Evolutionary conservation across 1,140 invertebrate species (phyloP), one percentile per base, ranked within the genome.

Genomic region (Eumeta japonica): DNA sequence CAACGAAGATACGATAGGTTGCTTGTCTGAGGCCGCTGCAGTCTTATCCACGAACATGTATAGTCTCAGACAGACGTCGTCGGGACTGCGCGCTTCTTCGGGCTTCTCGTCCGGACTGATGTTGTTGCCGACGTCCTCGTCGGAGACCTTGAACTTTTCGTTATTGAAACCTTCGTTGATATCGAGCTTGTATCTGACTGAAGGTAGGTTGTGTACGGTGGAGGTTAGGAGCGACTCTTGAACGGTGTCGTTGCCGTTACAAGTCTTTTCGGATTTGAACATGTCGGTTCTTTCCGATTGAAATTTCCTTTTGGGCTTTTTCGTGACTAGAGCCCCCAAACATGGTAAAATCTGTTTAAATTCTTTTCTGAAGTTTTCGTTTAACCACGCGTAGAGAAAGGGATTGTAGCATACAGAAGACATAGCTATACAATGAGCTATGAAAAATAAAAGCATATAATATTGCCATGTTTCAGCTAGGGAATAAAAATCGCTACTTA

Each of bases 331-430:
- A 13, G 75, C 67, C 39, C 72, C 74, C 46, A 88, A 86, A 63
- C 86, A 89, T 5, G 88, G 87, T 39, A 90, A 64, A 11, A 88
- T 84, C 65, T 86, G 78, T 43, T 90, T 90, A 60, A 96, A 96
- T 62, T 96, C 91, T 66, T 96, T 94, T 16, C 90, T 81, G 60
- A 97, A 97, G 71, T 94, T 95, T 45, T 94, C 91, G 72, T 95
- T 96, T 62, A 94, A 83, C 90, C 90, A 95, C 14, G 90, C 90
- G 71, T 94, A 95, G 75, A 81, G 56, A 44, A 81, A 80, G 0
- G 92, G 92, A 66, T 95, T 95, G 75, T 94, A 95, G 62, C 91
- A 92, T 0, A 90, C 92, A 9, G 90, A 92, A 32, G 81, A 90
- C 90, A 96, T 94, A 28, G 92, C 93, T 16, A 96, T 81, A 10